Conservation (phyloP, 2,797 vertebrate species). For the Sebastiscus albofasciatus region DNA sequence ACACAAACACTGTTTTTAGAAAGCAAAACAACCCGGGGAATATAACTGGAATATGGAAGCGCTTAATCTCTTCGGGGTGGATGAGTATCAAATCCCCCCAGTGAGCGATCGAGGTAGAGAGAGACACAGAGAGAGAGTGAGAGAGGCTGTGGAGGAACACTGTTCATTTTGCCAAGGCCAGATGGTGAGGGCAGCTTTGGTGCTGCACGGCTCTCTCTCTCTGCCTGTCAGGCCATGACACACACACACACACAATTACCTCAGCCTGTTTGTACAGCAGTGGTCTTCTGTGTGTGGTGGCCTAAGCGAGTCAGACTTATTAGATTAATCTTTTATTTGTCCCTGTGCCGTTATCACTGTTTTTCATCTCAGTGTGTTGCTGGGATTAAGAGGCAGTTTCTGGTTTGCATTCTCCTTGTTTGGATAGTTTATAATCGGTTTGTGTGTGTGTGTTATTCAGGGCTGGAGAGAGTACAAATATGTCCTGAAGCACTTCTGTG, state of each 20-base stretch:
- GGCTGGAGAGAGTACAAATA: constrained; percentile 5
- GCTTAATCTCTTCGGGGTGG: constrained; percentile 77
- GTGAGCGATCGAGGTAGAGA: constrained; percentile 31
- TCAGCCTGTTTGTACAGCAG: constrained; percentile 69
- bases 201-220: constrained; percentile 57
- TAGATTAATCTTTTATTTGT: constrained; percentile 80
- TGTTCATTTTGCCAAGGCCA: constrained; percentile 80
- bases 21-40: constrained; percentile 78
- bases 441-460: constrained; percentile 2
- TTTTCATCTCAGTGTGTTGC: constrained; percentile 70
- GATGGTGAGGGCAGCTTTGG: constrained; percentile 82
- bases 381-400: constrained; percentile 67
- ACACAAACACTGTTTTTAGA: constrained; percentile 70
- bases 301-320: constrained; percentile 64
- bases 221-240: constrained; percentile 59
- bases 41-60: constrained; percentile 74
- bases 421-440: constrained; percentile 59
- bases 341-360: constrained; percentile 61
- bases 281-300: constrained; percentile 53
- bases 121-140: constrained; percentile 24
- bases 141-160: constrained; percentile 46
- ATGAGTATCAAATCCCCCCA: constrained; percentile 73
- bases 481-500: neutral
- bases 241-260: constrained; percentile 54
- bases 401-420: constrained; percentile 49